phyloP scores from a whole-genome alignment of 2,888 invertebrate species.

The Charanyca ferruginea region DNA sequence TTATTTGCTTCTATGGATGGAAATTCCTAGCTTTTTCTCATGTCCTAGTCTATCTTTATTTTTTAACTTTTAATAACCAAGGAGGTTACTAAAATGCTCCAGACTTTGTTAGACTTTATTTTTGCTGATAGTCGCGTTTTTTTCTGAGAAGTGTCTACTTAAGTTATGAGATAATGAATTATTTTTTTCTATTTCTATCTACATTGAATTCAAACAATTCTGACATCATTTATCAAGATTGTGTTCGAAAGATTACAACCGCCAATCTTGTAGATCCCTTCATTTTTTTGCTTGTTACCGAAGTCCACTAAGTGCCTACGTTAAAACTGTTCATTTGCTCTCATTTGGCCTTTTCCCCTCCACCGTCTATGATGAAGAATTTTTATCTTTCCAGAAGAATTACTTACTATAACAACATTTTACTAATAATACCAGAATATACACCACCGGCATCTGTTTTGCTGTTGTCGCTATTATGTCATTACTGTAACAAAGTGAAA shows the following conservation, averaged over 20 bases:
- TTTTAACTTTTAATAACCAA: neutral
- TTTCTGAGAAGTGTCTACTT: neutral
- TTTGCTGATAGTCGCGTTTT: neutral
- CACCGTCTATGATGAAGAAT: neutral
- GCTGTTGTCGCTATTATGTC: constrained; percentile 11
- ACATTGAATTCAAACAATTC: neutral
- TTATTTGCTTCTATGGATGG: constrained; percentile 8
- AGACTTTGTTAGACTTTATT: neutral
- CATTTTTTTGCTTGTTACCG: constrained; percentile 15
- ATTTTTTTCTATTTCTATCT: neutral
- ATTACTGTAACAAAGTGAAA: constrained; percentile 25
- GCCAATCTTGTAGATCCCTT: constrained; percentile 4
- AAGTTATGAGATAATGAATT: neutral
- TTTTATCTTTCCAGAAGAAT: neutral
- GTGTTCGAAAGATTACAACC: constrained; percentile 2
- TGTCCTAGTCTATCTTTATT: constrained; percentile 21
- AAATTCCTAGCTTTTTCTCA: constrained; percentile 1
- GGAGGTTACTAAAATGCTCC: neutral
- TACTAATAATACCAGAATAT: neutral
- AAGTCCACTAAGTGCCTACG: neutral
- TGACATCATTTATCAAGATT: constrained; percentile 20
- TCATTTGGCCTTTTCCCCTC: constrained; percentile 4
- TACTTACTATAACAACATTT: no score
- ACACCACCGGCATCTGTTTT: neutral
- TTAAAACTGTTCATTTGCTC: neutral